These are phyloP conservation scores for Urocyon cinereoargenteus DNA, from an alignment of 2,797 vertebrate species.

Conservation along the genomic window DNA sequence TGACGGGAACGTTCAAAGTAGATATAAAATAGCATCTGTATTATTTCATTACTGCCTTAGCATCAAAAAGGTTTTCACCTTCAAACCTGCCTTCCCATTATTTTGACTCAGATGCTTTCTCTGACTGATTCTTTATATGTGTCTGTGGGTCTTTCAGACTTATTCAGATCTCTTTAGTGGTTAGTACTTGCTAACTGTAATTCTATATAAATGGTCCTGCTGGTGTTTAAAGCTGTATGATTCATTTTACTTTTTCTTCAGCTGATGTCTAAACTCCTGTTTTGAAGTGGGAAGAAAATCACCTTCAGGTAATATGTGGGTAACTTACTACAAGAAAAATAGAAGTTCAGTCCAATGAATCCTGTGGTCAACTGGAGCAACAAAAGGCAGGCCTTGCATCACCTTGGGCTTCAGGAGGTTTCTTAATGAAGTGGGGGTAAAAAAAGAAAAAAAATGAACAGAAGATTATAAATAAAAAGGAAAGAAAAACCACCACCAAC, in stretches of 20 bases:
- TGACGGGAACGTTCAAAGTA: not conserved
- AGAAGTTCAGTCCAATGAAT: not conserved
- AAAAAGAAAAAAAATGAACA: not conserved
- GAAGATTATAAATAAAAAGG: not conserved
- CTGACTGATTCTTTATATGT: not conserved
- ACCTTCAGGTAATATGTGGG: not conserved
- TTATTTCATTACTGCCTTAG: not conserved
- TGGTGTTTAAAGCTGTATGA: not conserved
- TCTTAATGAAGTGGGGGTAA: not conserved
- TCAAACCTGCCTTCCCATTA: not conserved
- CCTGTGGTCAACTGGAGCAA: not conserved
- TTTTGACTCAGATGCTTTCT: not conserved
- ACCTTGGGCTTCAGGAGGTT: not conserved
- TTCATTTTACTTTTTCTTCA: not conserved
- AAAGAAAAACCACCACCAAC: not conserved
- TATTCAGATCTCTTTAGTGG: not conserved
- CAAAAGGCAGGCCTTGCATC: not conserved
- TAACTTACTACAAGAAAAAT: not conserved
- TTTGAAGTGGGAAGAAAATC: not conserved
- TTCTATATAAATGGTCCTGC: not conserved
- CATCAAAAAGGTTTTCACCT: not conserved
- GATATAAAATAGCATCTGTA: not conserved
- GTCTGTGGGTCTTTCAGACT: not conserved
- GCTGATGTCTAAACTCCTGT: not conserved
- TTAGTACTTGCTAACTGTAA: not conserved